Evolutionary conservation across 2,888 invertebrate species (phyloP).

Genomic region (Fragum sueziense): DNA sequence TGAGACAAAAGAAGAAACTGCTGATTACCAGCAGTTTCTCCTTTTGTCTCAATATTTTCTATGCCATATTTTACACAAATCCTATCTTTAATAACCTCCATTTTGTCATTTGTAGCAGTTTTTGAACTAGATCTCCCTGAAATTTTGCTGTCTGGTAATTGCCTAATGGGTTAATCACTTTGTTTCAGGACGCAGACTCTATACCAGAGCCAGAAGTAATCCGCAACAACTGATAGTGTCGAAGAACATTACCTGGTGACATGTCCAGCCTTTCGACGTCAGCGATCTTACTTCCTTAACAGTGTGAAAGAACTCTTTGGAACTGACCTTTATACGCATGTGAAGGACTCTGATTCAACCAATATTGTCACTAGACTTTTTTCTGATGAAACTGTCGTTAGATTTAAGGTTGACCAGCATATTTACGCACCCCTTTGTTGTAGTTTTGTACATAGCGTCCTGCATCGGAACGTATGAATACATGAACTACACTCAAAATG

Average conservation of each 20-base stretch:
- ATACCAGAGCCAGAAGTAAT: conserved; percentile 96
- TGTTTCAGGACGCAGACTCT: conserved; percentile 90
- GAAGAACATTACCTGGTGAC: conserved; percentile 96
- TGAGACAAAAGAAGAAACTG: background rate
- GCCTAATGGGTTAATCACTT: background rate
- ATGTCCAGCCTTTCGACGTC: conserved; percentile 96
- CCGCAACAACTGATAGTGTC: conserved; percentile 94
- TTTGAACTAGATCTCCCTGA: too few species aligned
- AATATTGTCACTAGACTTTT: too few species aligned
- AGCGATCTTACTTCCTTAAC: conserved; percentile 83
- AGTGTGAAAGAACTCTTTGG: too few species aligned
- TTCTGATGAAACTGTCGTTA: too few species aligned
- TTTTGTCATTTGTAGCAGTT: too few species aligned
- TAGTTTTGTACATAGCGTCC: conserved; percentile 96
- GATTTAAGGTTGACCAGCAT: conserved; percentile 88
- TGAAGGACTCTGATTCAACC: too few species aligned
- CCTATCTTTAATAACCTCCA: too few species aligned
- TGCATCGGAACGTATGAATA: conserved; percentile 96
- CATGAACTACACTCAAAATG: conserved; percentile 89
- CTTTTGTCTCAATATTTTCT: background rate
- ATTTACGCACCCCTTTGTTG: conserved; percentile 94
- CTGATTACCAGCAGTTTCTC: background rate
- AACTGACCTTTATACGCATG: too few species aligned
- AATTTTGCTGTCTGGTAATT: too few species aligned
- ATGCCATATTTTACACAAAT: too few species aligned